Conservation (phyloP, 2,888 invertebrate genomes). For the Pristionchus maxplancki region DNA sequence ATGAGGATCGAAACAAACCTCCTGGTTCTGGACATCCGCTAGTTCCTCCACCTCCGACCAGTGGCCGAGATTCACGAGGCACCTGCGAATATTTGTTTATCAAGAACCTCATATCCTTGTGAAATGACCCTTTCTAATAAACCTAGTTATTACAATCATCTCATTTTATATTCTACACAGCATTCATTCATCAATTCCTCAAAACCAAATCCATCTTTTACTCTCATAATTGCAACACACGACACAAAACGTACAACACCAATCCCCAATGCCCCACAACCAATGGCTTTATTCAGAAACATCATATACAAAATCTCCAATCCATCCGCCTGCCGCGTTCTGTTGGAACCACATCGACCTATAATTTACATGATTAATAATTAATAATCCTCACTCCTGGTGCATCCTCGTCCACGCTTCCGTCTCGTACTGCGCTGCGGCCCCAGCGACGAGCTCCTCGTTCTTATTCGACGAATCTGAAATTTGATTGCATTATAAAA, state of each 20-base stretch:
- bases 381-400: neutral
- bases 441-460: neutral
- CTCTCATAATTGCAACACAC: no score
- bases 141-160: no score
- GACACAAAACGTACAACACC: no score
- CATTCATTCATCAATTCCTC: no score
- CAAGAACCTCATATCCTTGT: neutral
- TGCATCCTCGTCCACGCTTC: constrained; percentile 41
- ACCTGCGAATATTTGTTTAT: neutral
- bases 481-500: neutral
- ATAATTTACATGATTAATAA: neutral
- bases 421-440: constrained; percentile 14
- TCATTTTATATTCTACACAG: no score
- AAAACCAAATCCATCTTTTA: no score
- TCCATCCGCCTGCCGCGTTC: no score
- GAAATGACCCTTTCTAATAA: no score
- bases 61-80: neutral
- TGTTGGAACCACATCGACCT: no score
- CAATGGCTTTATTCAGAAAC: no score
- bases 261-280: no score
- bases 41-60: constrained; percentile 20
- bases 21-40: neutral
- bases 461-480: neutral
- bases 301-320: no score
- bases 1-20: neutral